These are phyloP conservation scores for Nylanderia fulva DNA, from an alignment of 1,140 invertebrate genomes.

Conservation along the genomic window DNA sequence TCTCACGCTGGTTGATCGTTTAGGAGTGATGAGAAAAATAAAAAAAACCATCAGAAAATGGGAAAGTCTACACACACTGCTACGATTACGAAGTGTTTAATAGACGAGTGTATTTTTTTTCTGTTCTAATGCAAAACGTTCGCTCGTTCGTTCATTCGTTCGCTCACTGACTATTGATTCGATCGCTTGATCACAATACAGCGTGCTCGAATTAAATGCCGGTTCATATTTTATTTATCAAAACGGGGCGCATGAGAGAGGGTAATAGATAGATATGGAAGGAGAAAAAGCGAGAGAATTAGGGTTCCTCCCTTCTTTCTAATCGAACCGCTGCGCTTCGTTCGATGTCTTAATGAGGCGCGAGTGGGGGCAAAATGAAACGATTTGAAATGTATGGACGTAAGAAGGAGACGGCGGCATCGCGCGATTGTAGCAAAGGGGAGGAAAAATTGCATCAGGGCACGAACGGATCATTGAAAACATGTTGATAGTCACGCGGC, in stretches of 20 bases:
- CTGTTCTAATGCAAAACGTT: constrained; percentile 31
- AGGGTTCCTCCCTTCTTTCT: neutral
- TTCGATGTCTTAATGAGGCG: neutral
- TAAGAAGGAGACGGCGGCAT: neutral
- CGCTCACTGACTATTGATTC: constrained; percentile 18
- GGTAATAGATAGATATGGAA: neutral
- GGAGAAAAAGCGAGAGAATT: neutral
- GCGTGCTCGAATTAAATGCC: constrained; percentile 5
- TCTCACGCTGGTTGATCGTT: too few species aligned
- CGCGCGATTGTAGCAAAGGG: constrained; percentile 3
- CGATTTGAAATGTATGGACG: neutral
- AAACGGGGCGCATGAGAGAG: neutral
- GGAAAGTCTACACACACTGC: neutral
- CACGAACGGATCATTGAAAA: constrained; percentile 16
- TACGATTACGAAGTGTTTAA: neutral
- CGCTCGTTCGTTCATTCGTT: constrained; percentile 10
- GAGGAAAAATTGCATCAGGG: constrained; percentile 37
- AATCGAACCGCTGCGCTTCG: neutral
- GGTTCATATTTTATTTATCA: constrained; percentile 56
- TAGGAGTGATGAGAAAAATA: neutral
- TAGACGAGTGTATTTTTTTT: constrained; percentile 2
- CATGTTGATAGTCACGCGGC: constrained; percentile 42
- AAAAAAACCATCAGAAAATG: neutral
- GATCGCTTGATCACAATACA: constrained; percentile 19
- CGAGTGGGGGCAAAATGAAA: neutral